phyloP scores from a whole-genome alignment of 2,797 vertebrate genomes.

The Sylvilagus floridanus region DNA sequence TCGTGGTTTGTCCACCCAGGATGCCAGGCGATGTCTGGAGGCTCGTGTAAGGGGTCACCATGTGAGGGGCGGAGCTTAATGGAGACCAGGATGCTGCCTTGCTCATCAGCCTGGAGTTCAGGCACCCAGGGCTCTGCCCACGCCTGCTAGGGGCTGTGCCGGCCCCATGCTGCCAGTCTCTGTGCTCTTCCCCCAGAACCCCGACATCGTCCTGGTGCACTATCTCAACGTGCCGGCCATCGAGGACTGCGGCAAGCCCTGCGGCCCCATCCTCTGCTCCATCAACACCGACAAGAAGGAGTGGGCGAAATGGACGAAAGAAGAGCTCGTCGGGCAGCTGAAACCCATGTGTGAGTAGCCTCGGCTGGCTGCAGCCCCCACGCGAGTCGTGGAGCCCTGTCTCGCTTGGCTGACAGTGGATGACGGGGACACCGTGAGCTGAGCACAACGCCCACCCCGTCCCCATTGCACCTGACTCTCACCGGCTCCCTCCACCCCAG shows the following conservation, averaged over 20 bases:
- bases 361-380: rapidly evolving
- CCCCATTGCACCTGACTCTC: rapidly evolving
- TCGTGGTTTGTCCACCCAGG: neutral
- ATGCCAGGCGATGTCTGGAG: neutral
- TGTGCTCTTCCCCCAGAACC: conserved; percentile 92
- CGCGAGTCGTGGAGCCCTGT: rapidly evolving
- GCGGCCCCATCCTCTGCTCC: conserved; percentile 98
- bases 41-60: rapidly evolving
- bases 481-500: rapidly evolving
- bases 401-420: rapidly evolving
- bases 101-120: neutral
- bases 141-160: rapidly evolving
- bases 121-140: rapidly evolving
- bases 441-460: rapidly evolving
- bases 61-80: no score
- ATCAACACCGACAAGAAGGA: conserved; percentile 99
- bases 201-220: conserved; percentile 99
- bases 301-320: conserved; percentile 99
- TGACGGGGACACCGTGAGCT: neutral
- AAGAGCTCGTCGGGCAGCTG: conserved; percentile 98
- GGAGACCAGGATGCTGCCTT: neutral
- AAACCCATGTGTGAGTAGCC: conserved; percentile 99
- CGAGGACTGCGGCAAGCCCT: conserved; percentile 99
- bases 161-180: conserved; percentile 54
- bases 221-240: conserved; percentile 99